phyloP scores from a whole-genome alignment of 2,113 vertebrate genomes.

The Hippocampus mohnikei region DNA sequence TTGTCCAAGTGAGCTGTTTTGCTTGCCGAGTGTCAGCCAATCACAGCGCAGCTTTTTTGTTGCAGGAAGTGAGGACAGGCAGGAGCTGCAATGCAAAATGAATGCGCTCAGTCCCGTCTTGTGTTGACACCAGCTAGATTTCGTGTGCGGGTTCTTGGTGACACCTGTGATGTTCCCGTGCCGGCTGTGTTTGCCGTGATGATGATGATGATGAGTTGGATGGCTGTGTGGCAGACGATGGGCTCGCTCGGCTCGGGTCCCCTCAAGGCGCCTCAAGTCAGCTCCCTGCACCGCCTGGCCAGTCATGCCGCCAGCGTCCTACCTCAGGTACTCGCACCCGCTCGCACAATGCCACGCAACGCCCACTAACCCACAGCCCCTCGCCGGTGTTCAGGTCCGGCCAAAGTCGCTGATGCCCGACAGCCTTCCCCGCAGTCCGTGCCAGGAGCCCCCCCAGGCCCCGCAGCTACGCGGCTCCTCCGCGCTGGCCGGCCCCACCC shows the following conservation, averaged over 20 bases:
- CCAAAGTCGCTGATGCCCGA: conserved; percentile 97
- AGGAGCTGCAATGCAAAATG: neutral
- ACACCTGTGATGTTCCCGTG: neutral
- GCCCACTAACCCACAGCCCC: too few relatives aligned
- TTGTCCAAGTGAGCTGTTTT: conserved; percentile 9
- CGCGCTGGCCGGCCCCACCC: conserved; percentile 82
- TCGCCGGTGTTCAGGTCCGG: conserved; percentile 80
- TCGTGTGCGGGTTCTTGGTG: too few relatives aligned
- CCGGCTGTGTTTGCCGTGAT: neutral
- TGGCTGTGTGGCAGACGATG: conserved; percentile 76
- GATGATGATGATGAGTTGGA: neutral
- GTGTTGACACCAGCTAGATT: too few relatives aligned
- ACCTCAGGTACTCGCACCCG: conserved; percentile 86
- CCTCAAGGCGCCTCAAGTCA: conserved; percentile 96
- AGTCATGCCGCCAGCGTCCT: conserved; percentile 90
- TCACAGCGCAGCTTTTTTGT: neutral
- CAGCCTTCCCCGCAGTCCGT: conserved; percentile 86
- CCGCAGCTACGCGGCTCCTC: conserved; percentile 83
- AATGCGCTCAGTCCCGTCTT: too few relatives aligned
- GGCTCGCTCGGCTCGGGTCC: conserved; percentile 88
- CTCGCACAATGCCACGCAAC: neutral
- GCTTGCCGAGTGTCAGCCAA: neutral
- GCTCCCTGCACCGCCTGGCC: conserved; percentile 94
- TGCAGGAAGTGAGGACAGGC: neutral
- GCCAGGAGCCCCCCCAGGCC: conserved; percentile 73